phyloP scores from a whole-genome alignment of 2,888 invertebrate genomes.

The Antitype chi region DNA sequence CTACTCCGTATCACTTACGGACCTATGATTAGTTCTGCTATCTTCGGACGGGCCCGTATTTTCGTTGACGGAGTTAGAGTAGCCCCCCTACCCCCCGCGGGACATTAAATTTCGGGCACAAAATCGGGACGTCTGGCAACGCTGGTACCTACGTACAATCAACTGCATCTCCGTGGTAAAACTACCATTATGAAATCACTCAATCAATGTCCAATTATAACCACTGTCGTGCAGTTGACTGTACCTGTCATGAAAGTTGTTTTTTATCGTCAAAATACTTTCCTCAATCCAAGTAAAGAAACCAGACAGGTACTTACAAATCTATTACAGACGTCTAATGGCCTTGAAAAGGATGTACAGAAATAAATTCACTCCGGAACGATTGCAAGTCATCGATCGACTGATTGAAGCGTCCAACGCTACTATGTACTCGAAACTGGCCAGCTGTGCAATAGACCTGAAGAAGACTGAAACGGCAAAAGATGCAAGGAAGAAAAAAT shows the following conservation, averaged over 20 bases:
- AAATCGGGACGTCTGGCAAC: no score
- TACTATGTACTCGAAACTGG: constrained; percentile 83
- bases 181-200: background rate
- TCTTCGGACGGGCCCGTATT: no score
- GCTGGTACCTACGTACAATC: no score
- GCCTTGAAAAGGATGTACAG: constrained; percentile 79
- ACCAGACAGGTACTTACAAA: background rate
- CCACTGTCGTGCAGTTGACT: background rate
- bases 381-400: constrained; percentile 79
- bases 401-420: constrained; percentile 83
- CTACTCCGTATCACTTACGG: no score
- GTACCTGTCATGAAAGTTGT: background rate
- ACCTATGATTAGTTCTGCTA: no score
- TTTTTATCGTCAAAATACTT: background rate
- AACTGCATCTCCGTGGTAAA: no score
- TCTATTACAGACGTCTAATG: constrained; percentile 76
- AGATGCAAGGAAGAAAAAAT: constrained; percentile 80
- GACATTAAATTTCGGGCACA: no score
- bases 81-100: no score
- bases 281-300: no score
- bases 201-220: background rate
- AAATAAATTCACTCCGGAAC: constrained; percentile 76
- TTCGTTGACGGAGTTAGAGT: no score
- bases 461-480: constrained; percentile 78
- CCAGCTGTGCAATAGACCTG: constrained; percentile 81